Conservation (phyloP, 2,888 invertebrate species). For the Trichacis sp. region DNA sequence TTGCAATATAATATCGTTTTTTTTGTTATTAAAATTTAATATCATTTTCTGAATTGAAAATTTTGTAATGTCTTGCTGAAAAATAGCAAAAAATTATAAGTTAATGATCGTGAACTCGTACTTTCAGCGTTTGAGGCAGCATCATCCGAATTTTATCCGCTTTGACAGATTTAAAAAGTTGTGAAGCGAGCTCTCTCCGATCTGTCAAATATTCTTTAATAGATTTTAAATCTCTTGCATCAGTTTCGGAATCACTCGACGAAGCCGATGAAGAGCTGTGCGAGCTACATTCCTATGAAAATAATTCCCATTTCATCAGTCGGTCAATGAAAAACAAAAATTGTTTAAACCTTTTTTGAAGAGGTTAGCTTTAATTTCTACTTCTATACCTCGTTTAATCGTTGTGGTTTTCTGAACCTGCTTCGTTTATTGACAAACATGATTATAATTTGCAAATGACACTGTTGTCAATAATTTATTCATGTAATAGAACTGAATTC, state of each 20-base stretch:
- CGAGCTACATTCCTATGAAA: background rate
- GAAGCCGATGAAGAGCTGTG: slow-evolving; percentile 52
- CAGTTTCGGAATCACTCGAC: slow-evolving; percentile 61
- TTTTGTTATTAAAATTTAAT: no score
- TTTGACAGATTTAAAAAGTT: slow-evolving; percentile 65
- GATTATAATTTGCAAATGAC: background rate
- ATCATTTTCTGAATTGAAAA: no score
- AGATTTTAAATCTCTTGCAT: slow-evolving; percentile 59
- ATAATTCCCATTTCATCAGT: background rate
- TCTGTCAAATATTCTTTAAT: slow-evolving; percentile 63
- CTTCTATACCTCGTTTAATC: background rate
- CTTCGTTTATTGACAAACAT: background rate
- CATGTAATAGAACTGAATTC: background rate
- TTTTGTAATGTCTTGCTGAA: no score
- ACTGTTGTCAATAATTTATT: background rate
- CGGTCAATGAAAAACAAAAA: background rate
- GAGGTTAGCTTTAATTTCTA: background rate
- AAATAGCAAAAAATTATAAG: no score
- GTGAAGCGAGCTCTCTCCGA: slow-evolving; percentile 59
- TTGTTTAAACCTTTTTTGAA: background rate
- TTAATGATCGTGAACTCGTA: no score
- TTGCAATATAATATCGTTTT: no score
- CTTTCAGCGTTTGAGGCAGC: slow-evolving; percentile 64
- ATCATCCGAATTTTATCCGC: slow-evolving; percentile 65
- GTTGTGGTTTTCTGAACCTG: background rate